These are phyloP conservation scores for Mugil cephalus DNA, from an alignment of 2,113 vertebrate species.

Conservation along the genomic window DNA sequence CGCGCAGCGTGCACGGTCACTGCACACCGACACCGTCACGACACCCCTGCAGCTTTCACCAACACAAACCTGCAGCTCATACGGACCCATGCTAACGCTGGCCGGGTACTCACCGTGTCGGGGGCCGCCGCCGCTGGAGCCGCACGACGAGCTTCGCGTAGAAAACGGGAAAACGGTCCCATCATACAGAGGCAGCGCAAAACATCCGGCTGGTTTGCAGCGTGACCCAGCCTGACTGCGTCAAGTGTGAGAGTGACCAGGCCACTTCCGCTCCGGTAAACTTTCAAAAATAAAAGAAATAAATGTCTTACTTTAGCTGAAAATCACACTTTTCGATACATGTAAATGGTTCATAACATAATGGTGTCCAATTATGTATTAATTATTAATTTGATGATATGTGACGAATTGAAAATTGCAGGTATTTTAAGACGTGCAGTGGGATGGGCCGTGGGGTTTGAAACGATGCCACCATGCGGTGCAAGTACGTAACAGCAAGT, in stretches of 20 bases:
- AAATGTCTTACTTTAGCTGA: no score
- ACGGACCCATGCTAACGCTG: no score
- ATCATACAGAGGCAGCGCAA: conserved; percentile 55
- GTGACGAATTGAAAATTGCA: no score
- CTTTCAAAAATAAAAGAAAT: conserved; percentile 60
- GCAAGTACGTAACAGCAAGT: not conserved
- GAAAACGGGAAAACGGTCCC: not conserved
- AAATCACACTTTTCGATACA: no score
- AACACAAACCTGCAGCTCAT: conserved; percentile 29
- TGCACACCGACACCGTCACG: conserved; percentile 73
- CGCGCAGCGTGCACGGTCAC: conserved; percentile 59
- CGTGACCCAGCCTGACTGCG: conserved; percentile 62
- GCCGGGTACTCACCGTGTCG: conserved; percentile 51
- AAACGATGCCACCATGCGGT: conserved; percentile 40
- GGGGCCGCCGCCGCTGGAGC: conserved; percentile 29
- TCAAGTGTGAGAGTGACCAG: not conserved
- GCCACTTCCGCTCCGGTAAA: not conserved
- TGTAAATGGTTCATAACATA: no score
- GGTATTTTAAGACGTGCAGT: not conserved
- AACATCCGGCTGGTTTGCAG: conserved; percentile 74
- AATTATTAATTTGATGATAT: no score
- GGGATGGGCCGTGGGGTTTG: not conserved
- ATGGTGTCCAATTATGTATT: no score
- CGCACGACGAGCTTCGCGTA: not conserved
- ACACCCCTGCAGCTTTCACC: conserved; percentile 63